Percentiles rank a stretch among this genome's conserved stretches.
phyloP scores from a whole-genome alignment of 2,113 vertebrate species.

The Rafetus swinhoei region DNA sequence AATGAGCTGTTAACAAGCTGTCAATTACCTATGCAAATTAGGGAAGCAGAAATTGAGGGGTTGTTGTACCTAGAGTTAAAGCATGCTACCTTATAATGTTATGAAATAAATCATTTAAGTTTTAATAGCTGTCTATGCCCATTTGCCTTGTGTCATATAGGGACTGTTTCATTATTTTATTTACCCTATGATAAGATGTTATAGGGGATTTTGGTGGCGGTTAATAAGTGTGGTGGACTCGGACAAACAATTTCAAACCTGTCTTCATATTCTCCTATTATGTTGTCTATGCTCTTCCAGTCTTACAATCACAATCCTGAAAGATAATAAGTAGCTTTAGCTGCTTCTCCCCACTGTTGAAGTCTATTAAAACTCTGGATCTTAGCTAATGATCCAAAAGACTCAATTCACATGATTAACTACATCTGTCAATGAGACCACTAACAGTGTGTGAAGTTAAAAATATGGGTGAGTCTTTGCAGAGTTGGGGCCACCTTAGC shows the following conservation, averaged over 20 bases:
- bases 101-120: constrained; percentile 77
- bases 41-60: constrained; percentile 66
- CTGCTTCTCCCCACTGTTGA: constrained; percentile 12
- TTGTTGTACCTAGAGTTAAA: constrained; percentile 73
- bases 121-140: constrained; percentile 77
- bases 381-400: not conserved
- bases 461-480: not conserved
- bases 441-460: rapidly evolving
- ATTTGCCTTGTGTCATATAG: constrained; percentile 75
- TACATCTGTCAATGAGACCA: not conserved
- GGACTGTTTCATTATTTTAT: constrained; percentile 74
- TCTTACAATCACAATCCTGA: constrained; percentile 14
- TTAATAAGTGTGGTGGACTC: constrained; percentile 49
- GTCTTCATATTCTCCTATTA: constrained; percentile 48
- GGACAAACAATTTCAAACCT: not conserved
- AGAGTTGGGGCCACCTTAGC: not conserved
- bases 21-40: constrained; percentile 86
- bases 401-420: not conserved
- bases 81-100: constrained; percentile 75
- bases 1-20: constrained; percentile 87
- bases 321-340: constrained; percentile 38
- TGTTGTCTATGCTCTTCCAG: constrained; percentile 36
- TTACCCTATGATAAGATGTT: constrained; percentile 71
- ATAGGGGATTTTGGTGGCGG: constrained; percentile 63
- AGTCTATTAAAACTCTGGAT: constrained; percentile 17